Conservation (phyloP, 1,140 invertebrate species). For the Telenomus remus region DNA sequence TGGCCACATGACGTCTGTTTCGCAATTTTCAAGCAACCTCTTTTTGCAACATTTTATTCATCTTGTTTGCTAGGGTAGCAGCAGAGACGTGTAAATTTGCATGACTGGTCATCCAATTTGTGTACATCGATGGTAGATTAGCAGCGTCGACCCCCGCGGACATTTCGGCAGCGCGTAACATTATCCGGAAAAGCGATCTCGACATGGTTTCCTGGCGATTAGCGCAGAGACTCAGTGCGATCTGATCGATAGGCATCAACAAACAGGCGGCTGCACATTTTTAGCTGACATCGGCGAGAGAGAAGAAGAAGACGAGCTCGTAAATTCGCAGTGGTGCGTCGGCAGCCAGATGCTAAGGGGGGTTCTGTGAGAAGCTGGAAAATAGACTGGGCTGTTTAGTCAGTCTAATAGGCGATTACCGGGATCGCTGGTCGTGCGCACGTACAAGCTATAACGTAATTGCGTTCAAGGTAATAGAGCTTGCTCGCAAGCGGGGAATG, state of each 20-base stretch:
- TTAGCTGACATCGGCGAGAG: background rate
- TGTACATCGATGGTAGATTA: too few relatives aligned
- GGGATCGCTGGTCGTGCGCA: constrained; percentile 48
- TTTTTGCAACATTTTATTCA: too few relatives aligned
- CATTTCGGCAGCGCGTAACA: too few relatives aligned
- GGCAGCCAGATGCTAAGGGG: constrained; percentile 36
- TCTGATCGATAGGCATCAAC: constrained; percentile 14
- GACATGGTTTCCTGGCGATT: background rate
- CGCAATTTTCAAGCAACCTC: too few relatives aligned
- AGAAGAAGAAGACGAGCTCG: constrained; percentile 11
- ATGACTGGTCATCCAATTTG: too few relatives aligned
- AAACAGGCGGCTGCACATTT: background rate
- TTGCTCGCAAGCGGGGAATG: constrained; percentile 35
- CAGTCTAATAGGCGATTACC: constrained; percentile 49
- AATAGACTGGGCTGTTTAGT: constrained; percentile 56
- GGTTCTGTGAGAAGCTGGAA: constrained; percentile 50
- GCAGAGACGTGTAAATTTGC: too few relatives aligned
- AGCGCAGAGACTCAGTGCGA: background rate
- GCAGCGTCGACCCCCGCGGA: too few relatives aligned
- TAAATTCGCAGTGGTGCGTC: constrained; percentile 43
- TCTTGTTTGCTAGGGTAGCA: too few relatives aligned
- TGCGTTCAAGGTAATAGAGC: constrained; percentile 49
- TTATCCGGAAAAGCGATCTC: too few relatives aligned
- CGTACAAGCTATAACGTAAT: constrained; percentile 55
- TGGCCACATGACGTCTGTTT: too few relatives aligned